Percentiles rank a stretch among this genome's conserved stretches.
phyloP scores from a whole-genome alignment of 2,113 vertebrate species.

The Myrmecophaga tridactyla region DNA sequence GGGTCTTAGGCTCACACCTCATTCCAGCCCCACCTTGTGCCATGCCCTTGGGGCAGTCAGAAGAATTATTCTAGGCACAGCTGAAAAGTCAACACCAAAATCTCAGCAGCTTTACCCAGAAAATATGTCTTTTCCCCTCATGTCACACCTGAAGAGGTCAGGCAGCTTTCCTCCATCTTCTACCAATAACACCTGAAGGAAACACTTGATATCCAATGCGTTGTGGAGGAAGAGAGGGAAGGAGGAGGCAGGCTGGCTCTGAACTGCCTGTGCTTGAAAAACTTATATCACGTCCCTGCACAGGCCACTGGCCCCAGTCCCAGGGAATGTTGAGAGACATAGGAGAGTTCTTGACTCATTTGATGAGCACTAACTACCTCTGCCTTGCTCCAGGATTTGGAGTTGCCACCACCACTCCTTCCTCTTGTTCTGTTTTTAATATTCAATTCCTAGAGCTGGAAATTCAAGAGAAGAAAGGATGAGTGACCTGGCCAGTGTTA shows the following conservation, averaged over 20 bases:
- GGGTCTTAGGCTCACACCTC: background rate
- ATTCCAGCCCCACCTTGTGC: background rate
- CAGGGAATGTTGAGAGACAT: too few relatives aligned
- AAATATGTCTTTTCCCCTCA: background rate
- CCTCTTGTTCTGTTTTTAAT: background rate
- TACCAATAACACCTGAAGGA: background rate
- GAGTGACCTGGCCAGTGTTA: background rate
- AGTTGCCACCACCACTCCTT: accelerated
- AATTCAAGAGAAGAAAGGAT: background rate
- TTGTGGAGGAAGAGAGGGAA: background rate
- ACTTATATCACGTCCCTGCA: accelerated
- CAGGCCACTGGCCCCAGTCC: background rate
- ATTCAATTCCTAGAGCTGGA: background rate
- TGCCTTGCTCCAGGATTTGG: background rate
- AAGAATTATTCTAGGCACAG: background rate
- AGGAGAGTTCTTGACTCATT: background rate
- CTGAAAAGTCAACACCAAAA: background rate
- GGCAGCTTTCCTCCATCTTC: background rate
- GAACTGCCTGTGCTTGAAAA: background rate
- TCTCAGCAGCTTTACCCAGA: too few relatives aligned
- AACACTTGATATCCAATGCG: background rate
- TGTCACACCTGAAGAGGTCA: background rate
- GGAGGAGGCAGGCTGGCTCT: background rate
- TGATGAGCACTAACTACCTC: background rate
- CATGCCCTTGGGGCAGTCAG: accelerated